Evolutionary conservation across 2,888 invertebrate genomes (phyloP).

Genomic region (Ectobius pallidus): DNA sequence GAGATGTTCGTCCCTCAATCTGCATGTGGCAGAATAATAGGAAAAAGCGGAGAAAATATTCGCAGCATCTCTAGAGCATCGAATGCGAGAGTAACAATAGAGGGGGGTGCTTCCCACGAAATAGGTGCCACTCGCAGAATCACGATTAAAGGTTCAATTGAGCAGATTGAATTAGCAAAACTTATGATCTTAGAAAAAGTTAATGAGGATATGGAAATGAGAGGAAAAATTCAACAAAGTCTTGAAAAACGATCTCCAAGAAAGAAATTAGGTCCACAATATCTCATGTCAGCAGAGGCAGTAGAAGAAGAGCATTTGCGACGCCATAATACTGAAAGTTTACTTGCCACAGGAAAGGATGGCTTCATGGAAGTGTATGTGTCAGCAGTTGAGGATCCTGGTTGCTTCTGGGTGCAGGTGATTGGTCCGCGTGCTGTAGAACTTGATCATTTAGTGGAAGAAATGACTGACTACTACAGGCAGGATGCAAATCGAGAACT

Average conservation of each 20-base stretch:
- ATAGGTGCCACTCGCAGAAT: conserved; percentile 51
- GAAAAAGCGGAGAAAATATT: conserved; percentile 73
- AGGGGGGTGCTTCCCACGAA: conserved; percentile 45
- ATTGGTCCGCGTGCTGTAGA: conserved; percentile 72
- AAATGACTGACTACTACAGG: conserved; percentile 84
- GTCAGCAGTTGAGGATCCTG: conserved; percentile 81
- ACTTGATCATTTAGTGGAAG: conserved; percentile 77
- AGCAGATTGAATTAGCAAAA: conserved; percentile 76
- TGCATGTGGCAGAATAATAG: conserved; percentile 75
- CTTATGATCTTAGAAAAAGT: conserved; percentile 74
- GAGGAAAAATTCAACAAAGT: conserved; percentile 55
- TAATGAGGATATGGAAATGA: conserved; percentile 58
- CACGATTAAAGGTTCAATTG: conserved; percentile 68
- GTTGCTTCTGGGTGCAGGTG: conserved; percentile 75
- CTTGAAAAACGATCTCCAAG: conserved; percentile 61
- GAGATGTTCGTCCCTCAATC: conserved; percentile 69
- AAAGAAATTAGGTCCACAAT: conserved; percentile 45
- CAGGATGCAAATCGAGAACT: conserved; percentile 66
- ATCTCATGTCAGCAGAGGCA: conserved; percentile 28
- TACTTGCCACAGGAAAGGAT: conserved; percentile 52
- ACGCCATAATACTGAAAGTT: conserved; percentile 34
- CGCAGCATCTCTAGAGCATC: conserved; percentile 73
- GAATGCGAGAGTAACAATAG: conserved; percentile 73
- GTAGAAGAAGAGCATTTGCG: conserved; percentile 6
- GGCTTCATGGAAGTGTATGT: conserved; percentile 83